Evolutionary conservation across 2,113 vertebrate genomes (phyloP), one percentile per base, ranked within the genome.

Genomic region (Craseonycteris thonglongyai): DNA sequence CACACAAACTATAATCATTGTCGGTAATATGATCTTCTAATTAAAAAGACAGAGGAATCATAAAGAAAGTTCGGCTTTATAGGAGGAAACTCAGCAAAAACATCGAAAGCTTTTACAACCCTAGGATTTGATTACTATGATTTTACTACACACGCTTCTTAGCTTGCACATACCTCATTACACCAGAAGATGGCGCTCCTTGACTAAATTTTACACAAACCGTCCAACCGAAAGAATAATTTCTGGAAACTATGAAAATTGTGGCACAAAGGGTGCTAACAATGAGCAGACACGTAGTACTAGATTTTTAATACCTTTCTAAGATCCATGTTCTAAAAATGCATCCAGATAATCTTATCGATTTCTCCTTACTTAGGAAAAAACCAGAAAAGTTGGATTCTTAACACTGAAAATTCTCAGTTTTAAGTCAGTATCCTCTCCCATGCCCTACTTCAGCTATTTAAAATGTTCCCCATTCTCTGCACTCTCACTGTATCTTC

Each of bases 121-220:
- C 42, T 74, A 35, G 58, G 66, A 81, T 90, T 79, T 45, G 49
- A 58, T 63, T 65, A 58, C 26, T 59, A 2, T 9, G 8, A 47
- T 87, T 65, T 81, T 40, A 75, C 4, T 6, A 22, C 30, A 5
- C 26, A 35, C 0, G 8, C 13, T n/a, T 18, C 18, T 80, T 61
- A 82, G 88, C 66, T 16, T 71, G 65, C 69, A 96, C 45, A 66
- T 61, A 35, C 42, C 30, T 68, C 65, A n/a, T 5, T 15, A 0
- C 3, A 83, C 89, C 96, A 96, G 82, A 54, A 95, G 97, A 84
- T 90, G 95, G 68, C 82, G 83, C 12, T 54, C 87, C 72, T 96
- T 22, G 49, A 54, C 79, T 90, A 76, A 33, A 35, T 66, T 63
- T 90, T 80, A 88, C 56, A 94, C 95, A 96, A 47, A 21, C 21